Base-by-base conservation (phyloP, 2,888 invertebrate genomes). In the Pherbina coryleti region DNA sequence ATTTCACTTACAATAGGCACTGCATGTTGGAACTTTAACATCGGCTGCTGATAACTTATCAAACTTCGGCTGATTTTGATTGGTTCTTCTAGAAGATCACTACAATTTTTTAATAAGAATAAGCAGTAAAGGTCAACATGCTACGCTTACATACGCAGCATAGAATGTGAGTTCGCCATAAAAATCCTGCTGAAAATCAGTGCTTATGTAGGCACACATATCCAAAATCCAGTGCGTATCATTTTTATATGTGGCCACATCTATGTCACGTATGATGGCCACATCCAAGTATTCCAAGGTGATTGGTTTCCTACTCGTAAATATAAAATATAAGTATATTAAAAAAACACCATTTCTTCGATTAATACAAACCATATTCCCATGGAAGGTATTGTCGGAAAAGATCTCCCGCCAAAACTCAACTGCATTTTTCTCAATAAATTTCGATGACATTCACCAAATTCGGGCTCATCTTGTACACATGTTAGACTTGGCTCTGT, bases 331-430 rank as follows among this genome's bases (percentile, higher is more conserved):
- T n/a, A n/a, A n/a, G n/a, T n/a, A n/a, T n/a, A n/a, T n/a, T n/a
- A n/a, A n/a, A n/a, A n/a, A n/a, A n/a, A n/a, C n/a, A n/a, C n/a
- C n/a, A n/a, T n/a, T n/a, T n/a, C n/a, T n/a, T n/a, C n/a, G n/a
- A n/a, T n/a, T n/a, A n/a, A n/a, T n/a, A 81, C 83, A 88, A 91
- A 96, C 97, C 98, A 98, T 76, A 99, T 93, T 75, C 98, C 99
- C 82, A 95, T 92, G 0, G 97, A 97, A 0, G 98, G 97, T 81
- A 98, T 96, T 0, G 98, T 95, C 0, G 98, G 97, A 31, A 98
- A 98, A 98, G 98, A 98, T 87, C 98, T 98, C 96, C 99, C 99
- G 55, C 95, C 92, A 88, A 97, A 99, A 0, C 97, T 97, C 8
- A 97, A 95, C 90, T 98, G 97, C 95, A 96, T 96, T 90, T 97